Evolutionary conservation across 37 sponge, comb jelly and placozoan genomes (phyloP).

Genomic region (Aplysina aerophoba): DNA sequence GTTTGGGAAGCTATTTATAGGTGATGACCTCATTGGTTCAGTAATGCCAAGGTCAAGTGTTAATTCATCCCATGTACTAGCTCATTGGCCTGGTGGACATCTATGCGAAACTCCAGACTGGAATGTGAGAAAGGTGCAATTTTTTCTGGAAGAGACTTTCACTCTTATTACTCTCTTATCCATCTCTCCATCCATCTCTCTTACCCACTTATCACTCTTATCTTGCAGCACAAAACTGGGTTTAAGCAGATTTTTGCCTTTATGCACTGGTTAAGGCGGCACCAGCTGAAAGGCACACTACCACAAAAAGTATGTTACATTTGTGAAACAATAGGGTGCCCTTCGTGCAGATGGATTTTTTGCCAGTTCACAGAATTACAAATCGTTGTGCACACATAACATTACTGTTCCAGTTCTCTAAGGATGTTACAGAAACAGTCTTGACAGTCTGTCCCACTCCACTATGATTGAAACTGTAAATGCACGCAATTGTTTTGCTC

Average conservation of each 20-base stretch:
- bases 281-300: conserved; percentile 29
- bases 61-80: conserved; percentile 37
- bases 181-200: no score
- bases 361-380: conserved; percentile 55
- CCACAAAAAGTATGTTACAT: conserved; percentile 33
- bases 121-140: conserved; percentile 37
- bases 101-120: conserved; percentile 14
- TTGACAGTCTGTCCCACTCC: conserved; percentile 43
- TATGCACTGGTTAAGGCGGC: conserved; percentile 44
- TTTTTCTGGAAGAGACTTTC: conserved; percentile 16
- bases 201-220: no score
- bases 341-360: conserved; percentile 19
- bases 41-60: not conserved
- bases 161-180: no score
- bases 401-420: conserved; percentile 7
- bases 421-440: conserved; percentile 20
- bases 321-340: not conserved
- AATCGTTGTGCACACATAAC: conserved; percentile 31
- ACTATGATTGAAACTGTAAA: conserved; percentile 16
- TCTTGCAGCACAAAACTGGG: not conserved
- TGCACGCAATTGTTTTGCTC: no score
- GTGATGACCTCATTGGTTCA: conserved; percentile 53
- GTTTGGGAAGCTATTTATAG: conserved; percentile 7
- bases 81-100: conserved; percentile 39
- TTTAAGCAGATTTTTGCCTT: conserved; percentile 32